A percentile compares a stretch with the other conserved stretches of the same genome.
phyloP scores from a whole-genome alignment of 2,113 vertebrate genomes.

The Saccopteryx bilineata region DNA sequence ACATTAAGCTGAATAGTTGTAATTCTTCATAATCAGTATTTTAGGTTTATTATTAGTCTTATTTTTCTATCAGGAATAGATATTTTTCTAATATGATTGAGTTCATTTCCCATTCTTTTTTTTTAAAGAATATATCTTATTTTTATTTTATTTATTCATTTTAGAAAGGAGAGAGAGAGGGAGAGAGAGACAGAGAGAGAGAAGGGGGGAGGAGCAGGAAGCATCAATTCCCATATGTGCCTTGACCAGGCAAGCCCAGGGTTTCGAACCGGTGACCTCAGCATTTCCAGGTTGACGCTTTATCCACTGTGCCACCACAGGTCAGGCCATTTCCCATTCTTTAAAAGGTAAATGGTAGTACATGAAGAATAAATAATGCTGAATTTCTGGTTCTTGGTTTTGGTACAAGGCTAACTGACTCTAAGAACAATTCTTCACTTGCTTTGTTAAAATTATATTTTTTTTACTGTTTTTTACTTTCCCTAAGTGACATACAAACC shows the following conservation, averaged over 20 bases:
- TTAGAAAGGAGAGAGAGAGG: too few relatives aligned
- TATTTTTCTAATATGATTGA: not conserved
- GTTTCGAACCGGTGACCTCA: too few relatives aligned
- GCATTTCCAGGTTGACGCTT: too few relatives aligned
- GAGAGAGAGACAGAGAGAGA: too few relatives aligned
- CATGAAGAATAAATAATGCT: slow-evolving; percentile 53
- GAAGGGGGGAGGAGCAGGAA: too few relatives aligned
- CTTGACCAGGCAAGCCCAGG: too few relatives aligned
- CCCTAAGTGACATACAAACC: not conserved
- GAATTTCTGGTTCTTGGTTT: slow-evolving; percentile 22
- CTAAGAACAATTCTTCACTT: not conserved
- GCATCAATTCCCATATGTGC: too few relatives aligned
- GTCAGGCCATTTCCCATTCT: slow-evolving; percentile 44
- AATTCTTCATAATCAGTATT: slow-evolving; percentile 54
- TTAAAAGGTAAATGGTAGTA: not conserved
- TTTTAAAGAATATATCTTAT: too few relatives aligned
- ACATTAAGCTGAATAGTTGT: not conserved
- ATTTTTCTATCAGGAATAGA: not conserved
- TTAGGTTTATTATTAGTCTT: slow-evolving; percentile 26
- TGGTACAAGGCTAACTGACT: not conserved
- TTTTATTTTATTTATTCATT: too few relatives aligned
- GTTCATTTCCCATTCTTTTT: slow-evolving; percentile 42
- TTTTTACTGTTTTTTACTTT: not conserved
- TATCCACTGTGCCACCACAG: too few relatives aligned
- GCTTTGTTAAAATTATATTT: slow-evolving; percentile 28